These are phyloP conservation scores for Pangasianodon gigas DNA, from an alignment of 2,113 vertebrate genomes.

Conservation along the genomic window DNA sequence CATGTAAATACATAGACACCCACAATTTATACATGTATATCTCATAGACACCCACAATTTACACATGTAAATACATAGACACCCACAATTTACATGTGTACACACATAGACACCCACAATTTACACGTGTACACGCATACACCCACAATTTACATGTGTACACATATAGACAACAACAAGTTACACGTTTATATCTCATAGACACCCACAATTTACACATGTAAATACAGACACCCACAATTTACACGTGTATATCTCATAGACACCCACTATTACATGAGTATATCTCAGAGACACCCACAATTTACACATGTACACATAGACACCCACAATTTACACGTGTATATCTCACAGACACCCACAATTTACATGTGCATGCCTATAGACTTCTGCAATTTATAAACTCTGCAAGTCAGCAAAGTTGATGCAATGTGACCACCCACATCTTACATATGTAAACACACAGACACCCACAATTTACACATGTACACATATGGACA, in stretches of 20 bases:
- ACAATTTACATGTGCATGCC: neutral
- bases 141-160: neutral
- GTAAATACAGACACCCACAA: neutral
- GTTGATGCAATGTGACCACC: slow-evolving; percentile 52
- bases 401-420: slow-evolving; percentile 55
- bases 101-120: neutral
- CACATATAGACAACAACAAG: neutral
- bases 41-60: neutral
- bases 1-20: neutral
- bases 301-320: too few species aligned
- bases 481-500: neutral
- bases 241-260: neutral
- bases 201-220: neutral
- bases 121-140: neutral
- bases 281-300: too few species aligned
- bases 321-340: too few species aligned
- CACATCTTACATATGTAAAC: slow-evolving; percentile 35
- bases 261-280: neutral
- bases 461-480: neutral
- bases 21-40: too few species aligned
- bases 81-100: neutral
- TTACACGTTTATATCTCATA: too few species aligned
- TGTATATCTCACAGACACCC: too few species aligned
- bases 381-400: neutral
- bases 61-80: neutral